A percentile compares a stretch with the other conserved stretches of the same genome.
Conservation (phyloP, 2,888 invertebrate genomes). For the Gymnocheta viridis region DNA sequence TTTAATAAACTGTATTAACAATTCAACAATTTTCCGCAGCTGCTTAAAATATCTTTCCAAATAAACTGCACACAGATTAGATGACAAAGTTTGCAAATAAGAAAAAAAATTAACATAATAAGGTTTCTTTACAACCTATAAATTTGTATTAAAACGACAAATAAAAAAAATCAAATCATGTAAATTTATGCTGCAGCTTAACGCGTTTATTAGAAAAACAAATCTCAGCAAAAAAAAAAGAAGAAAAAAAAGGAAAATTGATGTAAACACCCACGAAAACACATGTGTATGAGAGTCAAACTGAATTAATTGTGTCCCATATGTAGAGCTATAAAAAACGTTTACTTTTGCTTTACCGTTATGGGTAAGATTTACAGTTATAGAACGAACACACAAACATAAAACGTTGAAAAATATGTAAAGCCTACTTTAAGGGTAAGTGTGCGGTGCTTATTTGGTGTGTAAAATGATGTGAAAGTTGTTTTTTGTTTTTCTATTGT, state of each 20-base stretch:
- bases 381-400: conserved; percentile 10
- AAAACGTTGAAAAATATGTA: conserved; percentile 35
- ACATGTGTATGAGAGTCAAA: conserved; percentile 53
- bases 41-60: conserved; percentile 16
- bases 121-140: conserved; percentile 65
- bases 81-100: conserved; percentile 6
- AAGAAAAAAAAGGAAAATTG: conserved; percentile 36
- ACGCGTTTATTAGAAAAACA: conserved; percentile 67
- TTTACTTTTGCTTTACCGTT: conserved; percentile 40
- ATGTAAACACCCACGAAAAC: conserved; percentile 48
- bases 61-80: conserved; percentile 28
- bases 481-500: conserved; percentile 22
- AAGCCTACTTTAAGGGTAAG: conserved; percentile 54
- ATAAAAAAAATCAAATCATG: conserved; percentile 65
- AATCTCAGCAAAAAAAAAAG: conserved; percentile 48
- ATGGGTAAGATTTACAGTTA: conserved; percentile 51
- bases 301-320: conserved; percentile 67
- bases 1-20: conserved; percentile 16
- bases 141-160: conserved; percentile 62
- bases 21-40: conserved; percentile 10
- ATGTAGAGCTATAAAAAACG: conserved; percentile 57
- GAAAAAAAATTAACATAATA: conserved; percentile 32
- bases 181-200: conserved; percentile 71
- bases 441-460: not conserved
- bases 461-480: conserved; percentile 18